phyloP scores from a whole-genome alignment of 2,113 vertebrate genomes.

The Erpornis zantholeuca region DNA sequence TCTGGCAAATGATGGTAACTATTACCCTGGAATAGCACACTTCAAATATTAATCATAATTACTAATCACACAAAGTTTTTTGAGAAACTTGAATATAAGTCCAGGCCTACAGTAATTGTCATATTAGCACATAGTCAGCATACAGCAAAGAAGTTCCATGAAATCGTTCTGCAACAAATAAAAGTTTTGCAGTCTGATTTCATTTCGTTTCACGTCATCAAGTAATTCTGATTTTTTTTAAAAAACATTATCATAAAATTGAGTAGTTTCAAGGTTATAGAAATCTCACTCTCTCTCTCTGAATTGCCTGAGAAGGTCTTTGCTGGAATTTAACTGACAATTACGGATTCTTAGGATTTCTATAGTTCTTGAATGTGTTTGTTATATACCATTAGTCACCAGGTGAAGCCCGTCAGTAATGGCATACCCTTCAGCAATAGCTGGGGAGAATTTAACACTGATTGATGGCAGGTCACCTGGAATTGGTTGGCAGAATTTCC shows the following conservation, averaged over 20 bases:
- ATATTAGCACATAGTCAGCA: conserved; percentile 37
- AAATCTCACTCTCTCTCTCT: conserved; percentile 70
- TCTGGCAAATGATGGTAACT: conserved; percentile 62
- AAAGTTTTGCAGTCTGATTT: conserved; percentile 66
- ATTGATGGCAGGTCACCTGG: conserved; percentile 85
- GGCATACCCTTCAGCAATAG: conserved; percentile 80
- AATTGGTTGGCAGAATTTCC: conserved; percentile 87
- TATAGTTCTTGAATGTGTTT: conserved; percentile 78
- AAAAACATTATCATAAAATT: conserved; percentile 63
- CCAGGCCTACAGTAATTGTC: conserved; percentile 50
- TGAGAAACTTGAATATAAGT: conserved; percentile 43
- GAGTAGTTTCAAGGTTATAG: conserved; percentile 46
- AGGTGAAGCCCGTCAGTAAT: conserved; percentile 80
- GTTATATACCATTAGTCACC: conserved; percentile 83
- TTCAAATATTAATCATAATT: conserved; percentile 73
- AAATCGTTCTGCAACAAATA: conserved; percentile 65
- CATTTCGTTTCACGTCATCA: conserved; percentile 55
- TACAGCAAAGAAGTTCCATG: conserved; percentile 10
- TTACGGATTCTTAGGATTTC: conserved; percentile 75
- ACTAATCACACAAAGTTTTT: conserved; percentile 58
- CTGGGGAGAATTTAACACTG: conserved; percentile 82
- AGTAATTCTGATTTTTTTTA: conserved; percentile 45
- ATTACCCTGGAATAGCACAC: conserved; percentile 54
- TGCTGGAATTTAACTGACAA: conserved; percentile 76
- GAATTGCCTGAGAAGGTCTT: conserved; percentile 69